Conservation (phyloP, 2,113 vertebrate genomes). For the Lanius ludovicianus region DNA sequence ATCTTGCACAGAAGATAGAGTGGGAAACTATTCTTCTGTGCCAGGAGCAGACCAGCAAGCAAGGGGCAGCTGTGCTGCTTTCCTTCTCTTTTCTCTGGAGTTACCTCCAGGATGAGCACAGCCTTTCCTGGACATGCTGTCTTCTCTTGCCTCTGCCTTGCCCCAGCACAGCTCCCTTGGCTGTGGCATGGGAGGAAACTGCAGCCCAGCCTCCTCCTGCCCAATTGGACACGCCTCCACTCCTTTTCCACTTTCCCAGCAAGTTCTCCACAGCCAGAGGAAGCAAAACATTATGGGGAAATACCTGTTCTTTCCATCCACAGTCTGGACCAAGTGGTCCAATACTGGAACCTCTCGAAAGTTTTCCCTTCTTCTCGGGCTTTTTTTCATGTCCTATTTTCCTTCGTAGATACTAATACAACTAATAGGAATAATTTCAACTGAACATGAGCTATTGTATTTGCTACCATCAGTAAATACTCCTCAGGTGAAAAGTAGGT, state of each 20-base stretch:
- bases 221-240: neutral
- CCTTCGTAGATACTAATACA: neutral
- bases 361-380: neutral
- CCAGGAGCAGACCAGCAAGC: neutral
- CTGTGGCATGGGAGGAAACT: neutral
- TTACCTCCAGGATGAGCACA: neutral
- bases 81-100: neutral
- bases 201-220: neutral
- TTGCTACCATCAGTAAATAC: neutral
- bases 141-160: neutral
- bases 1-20: neutral
- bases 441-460: neutral
- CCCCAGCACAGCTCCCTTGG: neutral
- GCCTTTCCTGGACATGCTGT: neutral
- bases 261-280: neutral
- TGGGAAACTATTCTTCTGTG: neutral
- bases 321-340: neutral
- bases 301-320: neutral
- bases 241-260: neutral
- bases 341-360: neutral
- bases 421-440: neutral
- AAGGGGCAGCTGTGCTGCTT: rapidly evolving
- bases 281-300: neutral
- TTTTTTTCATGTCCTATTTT: neutral
- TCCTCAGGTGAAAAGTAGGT: neutral